Evolutionary conservation across 2,888 invertebrate genomes (phyloP).

Genomic region (Rhynchonema sp.): DNA sequence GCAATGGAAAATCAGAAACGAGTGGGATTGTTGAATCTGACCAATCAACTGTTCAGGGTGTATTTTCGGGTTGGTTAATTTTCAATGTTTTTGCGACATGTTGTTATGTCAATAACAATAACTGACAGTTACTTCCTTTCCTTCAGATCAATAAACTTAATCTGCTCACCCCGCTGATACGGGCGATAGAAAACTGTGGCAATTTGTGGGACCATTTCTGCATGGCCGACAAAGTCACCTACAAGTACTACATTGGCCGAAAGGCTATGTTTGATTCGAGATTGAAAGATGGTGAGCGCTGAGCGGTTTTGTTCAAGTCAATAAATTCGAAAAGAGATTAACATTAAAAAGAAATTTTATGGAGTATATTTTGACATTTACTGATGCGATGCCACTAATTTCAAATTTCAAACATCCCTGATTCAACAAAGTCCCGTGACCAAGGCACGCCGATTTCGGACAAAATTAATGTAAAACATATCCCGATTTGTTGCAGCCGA

Average conservation of each 20-base stretch:
- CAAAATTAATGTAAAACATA: too few species aligned
- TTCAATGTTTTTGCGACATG: constrained; percentile 41
- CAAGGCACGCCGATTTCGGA: too few species aligned
- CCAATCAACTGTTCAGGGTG: constrained; percentile 91
- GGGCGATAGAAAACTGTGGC: constrained; percentile 80
- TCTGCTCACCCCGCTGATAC: constrained; percentile 62
- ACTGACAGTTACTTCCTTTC: too few species aligned
- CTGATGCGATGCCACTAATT: too few species aligned
- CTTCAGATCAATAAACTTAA: constrained; percentile 39
- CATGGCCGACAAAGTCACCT: constrained; percentile 77
- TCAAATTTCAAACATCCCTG: too few species aligned
- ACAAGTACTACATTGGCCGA: constrained; percentile 79
- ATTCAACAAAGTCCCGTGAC: too few species aligned
- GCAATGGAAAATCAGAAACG: constrained; percentile 77
- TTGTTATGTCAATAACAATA: neutral
- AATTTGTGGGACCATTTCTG: constrained; percentile 64
- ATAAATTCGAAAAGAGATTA: too few species aligned
- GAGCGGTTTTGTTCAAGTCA: too few species aligned
- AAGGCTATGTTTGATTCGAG: constrained; percentile 98
- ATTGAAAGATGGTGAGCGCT: constrained; percentile 38
- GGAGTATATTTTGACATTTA: too few species aligned
- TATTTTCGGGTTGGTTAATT: constrained; percentile 78
- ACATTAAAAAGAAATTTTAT: too few species aligned
- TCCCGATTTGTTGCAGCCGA: constrained; percentile 45
- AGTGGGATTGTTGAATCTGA: constrained; percentile 80